These are phyloP conservation scores for Zaprionus davidi DNA, from an alignment of 1,140 invertebrate genomes.

Conservation along the genomic window DNA sequence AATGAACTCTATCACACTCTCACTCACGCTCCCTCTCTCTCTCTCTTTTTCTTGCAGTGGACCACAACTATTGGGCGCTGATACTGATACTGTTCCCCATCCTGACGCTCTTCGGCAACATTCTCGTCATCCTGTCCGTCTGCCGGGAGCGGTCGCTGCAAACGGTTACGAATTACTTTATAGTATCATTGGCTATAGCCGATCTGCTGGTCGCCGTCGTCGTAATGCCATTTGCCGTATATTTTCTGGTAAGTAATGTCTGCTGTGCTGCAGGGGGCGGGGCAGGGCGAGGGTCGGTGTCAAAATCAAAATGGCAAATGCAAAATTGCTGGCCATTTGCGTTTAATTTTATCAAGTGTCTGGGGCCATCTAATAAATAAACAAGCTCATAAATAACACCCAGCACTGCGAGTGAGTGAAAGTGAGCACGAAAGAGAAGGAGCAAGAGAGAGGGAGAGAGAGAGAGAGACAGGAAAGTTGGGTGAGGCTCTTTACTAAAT, in stretches of 20 bases:
- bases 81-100: constrained; percentile 95
- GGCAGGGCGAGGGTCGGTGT: constrained; percentile 4
- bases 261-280: not conserved
- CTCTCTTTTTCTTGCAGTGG: constrained; percentile 64
- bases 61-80: constrained; percentile 93
- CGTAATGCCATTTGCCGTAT: constrained; percentile 99
- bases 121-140: constrained; percentile 97
- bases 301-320: constrained; percentile 66
- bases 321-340: constrained; percentile 72
- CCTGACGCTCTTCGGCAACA: constrained; percentile 97
- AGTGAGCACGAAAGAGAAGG: not conserved
- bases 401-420: not conserved
- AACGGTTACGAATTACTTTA: constrained; percentile 99
- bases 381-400: constrained; percentile 74
- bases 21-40: not conserved
- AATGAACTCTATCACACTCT: not conserved
- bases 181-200: constrained; percentile 98
- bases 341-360: constrained; percentile 81
- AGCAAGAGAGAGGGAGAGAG: not conserved
- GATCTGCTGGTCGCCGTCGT: constrained; percentile 97
- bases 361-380: constrained; percentile 76
- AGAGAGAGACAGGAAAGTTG: not conserved
- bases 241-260: constrained; percentile 94
- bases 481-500: constrained; percentile 75
- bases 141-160: constrained; percentile 94